Percentiles rank a stretch among this genome's conserved stretches.
These are phyloP conservation scores for Eupithecia pulchellata DNA, from an alignment of 2,888 invertebrate genomes.

Conservation along the genomic window DNA sequence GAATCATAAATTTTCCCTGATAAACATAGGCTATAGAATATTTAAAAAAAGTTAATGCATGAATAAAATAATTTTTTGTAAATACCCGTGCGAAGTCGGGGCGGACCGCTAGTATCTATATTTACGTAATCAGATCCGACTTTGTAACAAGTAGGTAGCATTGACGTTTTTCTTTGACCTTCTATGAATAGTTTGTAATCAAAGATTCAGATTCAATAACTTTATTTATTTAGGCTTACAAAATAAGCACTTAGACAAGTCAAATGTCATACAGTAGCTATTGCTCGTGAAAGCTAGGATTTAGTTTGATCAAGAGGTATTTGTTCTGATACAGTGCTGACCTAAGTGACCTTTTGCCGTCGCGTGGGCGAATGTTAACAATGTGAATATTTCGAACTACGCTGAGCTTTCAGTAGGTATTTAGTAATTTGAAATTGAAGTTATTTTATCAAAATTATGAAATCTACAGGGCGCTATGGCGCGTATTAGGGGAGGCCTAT, in stretches of 20 bases:
- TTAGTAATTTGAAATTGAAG: slow-evolving; percentile 1
- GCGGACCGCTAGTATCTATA: too few relatives aligned
- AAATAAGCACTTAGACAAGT: too few relatives aligned
- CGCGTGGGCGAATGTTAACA: slow-evolving; percentile 23
- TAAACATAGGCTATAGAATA: too few relatives aligned
- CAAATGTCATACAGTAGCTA: too few relatives aligned
- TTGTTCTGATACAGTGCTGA: slow-evolving; percentile 11
- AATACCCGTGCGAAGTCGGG: too few relatives aligned
- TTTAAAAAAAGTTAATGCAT: too few relatives aligned
- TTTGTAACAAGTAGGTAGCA: background rate
- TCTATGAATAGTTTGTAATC: slow-evolving; percentile 3
- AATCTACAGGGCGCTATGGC: too few relatives aligned
- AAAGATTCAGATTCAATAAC: too few relatives aligned
- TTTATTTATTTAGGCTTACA: too few relatives aligned
- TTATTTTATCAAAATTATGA: background rate
- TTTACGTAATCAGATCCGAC: background rate
- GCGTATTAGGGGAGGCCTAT: too few relatives aligned
- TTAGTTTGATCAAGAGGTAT: slow-evolving; percentile 19
- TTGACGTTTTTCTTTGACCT: slow-evolving; percentile 1
- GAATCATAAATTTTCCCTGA: too few relatives aligned
- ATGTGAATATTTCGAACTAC: slow-evolving; percentile 13
- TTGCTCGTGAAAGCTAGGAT: slow-evolving; percentile 13
- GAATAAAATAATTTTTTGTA: too few relatives aligned
- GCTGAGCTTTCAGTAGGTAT: slow-evolving; percentile 4
- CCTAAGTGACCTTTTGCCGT: slow-evolving; percentile 17